These are phyloP conservation scores for Lepidurus packardi DNA, from an alignment of 1,140 invertebrate genomes.

Conservation along the genomic window DNA sequence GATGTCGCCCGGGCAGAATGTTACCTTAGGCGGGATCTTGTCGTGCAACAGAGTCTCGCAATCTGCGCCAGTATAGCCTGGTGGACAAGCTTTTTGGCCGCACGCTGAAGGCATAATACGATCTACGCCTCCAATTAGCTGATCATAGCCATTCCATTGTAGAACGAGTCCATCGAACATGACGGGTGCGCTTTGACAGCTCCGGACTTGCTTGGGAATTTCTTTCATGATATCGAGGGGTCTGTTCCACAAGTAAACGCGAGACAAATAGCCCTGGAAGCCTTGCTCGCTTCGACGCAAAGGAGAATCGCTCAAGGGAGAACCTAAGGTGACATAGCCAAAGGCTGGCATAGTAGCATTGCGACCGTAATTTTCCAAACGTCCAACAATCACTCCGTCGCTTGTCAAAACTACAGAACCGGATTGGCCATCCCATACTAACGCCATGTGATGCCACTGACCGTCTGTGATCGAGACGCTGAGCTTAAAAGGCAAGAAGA, in stretches of 20 bases:
- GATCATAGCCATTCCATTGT: slow-evolving; percentile 89
- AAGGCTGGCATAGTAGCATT: slow-evolving; percentile 69
- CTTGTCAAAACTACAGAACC: slow-evolving; percentile 78
- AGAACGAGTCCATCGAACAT: slow-evolving; percentile 76
- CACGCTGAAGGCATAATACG: slow-evolving; percentile 83
- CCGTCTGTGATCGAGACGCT: slow-evolving; percentile 91
- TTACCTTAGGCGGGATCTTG: slow-evolving; percentile 74
- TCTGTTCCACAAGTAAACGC: slow-evolving; percentile 89
- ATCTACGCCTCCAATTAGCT: slow-evolving; percentile 80
- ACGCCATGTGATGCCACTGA: slow-evolving; percentile 91
- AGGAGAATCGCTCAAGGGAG: slow-evolving; percentile 59
- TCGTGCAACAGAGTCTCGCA: slow-evolving; percentile 78
- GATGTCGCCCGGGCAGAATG: slow-evolving; percentile 84
- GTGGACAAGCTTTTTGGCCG: slow-evolving; percentile 76
- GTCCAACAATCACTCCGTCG: slow-evolving; percentile 86
- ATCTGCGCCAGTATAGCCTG: slow-evolving; percentile 73
- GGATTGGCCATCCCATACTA: slow-evolving; percentile 83
- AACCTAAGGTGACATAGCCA: slow-evolving; percentile 86
- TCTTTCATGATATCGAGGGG: slow-evolving; percentile 85
- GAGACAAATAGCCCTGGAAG: slow-evolving; percentile 90
- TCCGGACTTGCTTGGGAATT: slow-evolving; percentile 79
- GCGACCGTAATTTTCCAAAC: slow-evolving; percentile 74
- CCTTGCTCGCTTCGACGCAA: slow-evolving; percentile 73
- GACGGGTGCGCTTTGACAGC: slow-evolving; percentile 85
- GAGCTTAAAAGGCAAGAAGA: slow-evolving; percentile 83